A percentile compares a stretch with the other conserved stretches of the same genome.
These are phyloP conservation scores for Castor canadensis DNA, from an alignment of 2,113 vertebrate genomes.

Conservation along the genomic window DNA sequence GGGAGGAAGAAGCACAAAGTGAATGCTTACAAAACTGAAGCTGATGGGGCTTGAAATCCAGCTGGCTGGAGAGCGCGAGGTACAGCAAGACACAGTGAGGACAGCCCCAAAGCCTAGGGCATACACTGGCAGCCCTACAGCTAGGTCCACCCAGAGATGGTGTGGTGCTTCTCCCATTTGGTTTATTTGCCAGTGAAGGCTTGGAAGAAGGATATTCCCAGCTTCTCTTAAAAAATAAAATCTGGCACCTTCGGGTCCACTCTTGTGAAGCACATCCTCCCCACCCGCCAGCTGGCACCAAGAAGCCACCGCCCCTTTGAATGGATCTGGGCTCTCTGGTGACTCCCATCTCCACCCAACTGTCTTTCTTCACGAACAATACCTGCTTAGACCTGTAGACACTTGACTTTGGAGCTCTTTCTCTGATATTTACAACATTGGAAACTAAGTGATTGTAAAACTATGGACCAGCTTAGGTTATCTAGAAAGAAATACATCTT, in stretches of 20 bases:
- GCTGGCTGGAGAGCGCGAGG: not conserved
- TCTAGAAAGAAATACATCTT: not conserved
- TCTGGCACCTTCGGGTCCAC: not conserved
- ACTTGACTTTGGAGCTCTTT: not conserved
- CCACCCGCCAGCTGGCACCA: no score
- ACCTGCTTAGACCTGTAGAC: not conserved
- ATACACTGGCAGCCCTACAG: not conserved
- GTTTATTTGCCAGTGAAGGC: not conserved
- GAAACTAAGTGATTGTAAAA: not conserved
- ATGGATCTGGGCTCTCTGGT: accelerated
- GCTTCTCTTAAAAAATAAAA: not conserved
- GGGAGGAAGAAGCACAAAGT: not conserved
- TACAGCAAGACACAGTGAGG: accelerated
- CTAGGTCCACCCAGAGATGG: not conserved
- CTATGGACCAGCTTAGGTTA: not conserved
- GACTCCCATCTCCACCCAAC: not conserved
- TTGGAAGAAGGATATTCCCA: not conserved
- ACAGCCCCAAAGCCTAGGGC: not conserved
- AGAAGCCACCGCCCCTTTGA: not conserved
- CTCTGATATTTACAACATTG: not conserved
- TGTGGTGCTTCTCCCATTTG: not conserved
- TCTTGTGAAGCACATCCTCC: no score
- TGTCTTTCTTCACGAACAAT: not conserved
- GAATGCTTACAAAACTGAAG: not conserved
- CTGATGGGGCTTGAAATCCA: not conserved